These are phyloP conservation scores for Eupithecia vulgata DNA, from an alignment of 2,888 invertebrate species.

Conservation along the genomic window DNA sequence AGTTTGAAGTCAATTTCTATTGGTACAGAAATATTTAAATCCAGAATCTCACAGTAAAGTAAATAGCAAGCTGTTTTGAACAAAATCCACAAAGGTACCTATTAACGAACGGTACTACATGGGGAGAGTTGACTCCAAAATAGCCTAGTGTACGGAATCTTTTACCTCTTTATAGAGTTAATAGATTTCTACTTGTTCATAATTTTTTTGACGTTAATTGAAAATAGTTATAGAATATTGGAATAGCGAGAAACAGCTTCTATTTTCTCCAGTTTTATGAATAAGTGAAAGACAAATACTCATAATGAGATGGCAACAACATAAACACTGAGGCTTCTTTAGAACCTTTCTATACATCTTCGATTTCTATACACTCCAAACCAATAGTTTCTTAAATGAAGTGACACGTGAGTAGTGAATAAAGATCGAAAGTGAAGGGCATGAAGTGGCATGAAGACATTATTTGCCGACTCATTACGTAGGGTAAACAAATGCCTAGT, in stretches of 20 bases:
- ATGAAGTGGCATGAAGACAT: conserved; percentile 13
- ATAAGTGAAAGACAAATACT: conserved; percentile 7
- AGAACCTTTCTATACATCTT: not conserved
- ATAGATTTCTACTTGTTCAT: not conserved
- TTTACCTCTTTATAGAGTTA: not conserved
- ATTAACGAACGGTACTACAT: no score
- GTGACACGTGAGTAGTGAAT: conserved; percentile 12
- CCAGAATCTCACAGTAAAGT: not conserved
- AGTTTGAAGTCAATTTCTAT: not conserved
- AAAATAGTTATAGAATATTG: not conserved
- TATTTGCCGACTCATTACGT: conserved; percentile 32
- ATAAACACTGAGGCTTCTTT: not conserved
- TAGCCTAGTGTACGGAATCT: not conserved
- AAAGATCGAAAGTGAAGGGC: conserved; percentile 26
- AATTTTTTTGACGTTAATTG: not conserved
- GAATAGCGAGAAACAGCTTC: not conserved
- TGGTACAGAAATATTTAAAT: not conserved
- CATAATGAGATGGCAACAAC: conserved; percentile 5
- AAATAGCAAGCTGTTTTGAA: not conserved
- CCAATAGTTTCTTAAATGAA: not conserved
- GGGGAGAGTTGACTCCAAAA: not conserved
- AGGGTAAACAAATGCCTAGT: conserved; percentile 29
- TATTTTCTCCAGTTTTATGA: conserved; percentile 4
- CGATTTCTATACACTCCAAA: not conserved
- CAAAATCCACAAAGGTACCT: not conserved